Conservation (phyloP, 2,113 vertebrate genomes). For the Phyllopteryx taeniolatus region DNA sequence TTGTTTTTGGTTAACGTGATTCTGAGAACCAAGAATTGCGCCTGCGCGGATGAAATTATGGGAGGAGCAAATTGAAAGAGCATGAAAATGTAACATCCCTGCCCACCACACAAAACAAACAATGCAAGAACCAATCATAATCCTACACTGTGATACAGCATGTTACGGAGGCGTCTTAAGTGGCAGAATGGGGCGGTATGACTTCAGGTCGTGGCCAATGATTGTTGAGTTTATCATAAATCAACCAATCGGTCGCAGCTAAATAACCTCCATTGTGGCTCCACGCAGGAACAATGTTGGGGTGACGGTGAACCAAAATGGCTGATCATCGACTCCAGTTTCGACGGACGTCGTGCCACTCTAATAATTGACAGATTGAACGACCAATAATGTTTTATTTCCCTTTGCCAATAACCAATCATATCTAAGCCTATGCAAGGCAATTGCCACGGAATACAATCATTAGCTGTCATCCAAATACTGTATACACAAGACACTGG, state of each 20-base stretch:
- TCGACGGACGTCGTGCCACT: not conserved
- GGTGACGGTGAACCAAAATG: slow-evolving; percentile 62
- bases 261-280: slow-evolving; percentile 51
- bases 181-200: slow-evolving; percentile 34
- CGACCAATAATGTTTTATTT: slow-evolving; percentile 36
- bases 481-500: slow-evolving; percentile 50
- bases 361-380: slow-evolving; percentile 13
- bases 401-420: slow-evolving; percentile 46
- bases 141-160: slow-evolving; percentile 62
- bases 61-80: slow-evolving; percentile 19
- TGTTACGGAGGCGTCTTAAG: slow-evolving; percentile 49
- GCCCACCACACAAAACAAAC: slow-evolving; percentile 37
- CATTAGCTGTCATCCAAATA: slow-evolving; percentile 37
- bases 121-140: slow-evolving; percentile 48
- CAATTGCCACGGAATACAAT: slow-evolving; percentile 48
- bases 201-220: slow-evolving; percentile 56
- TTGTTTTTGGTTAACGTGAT: not conserved
- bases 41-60: slow-evolving; percentile 17
- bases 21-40: not conserved
- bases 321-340: slow-evolving; percentile 17
- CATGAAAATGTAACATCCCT: slow-evolving; percentile 42
- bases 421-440: slow-evolving; percentile 3
- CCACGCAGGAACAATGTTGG: fast-evolving
- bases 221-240: not conserved
- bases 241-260: slow-evolving; percentile 43